Conservation (phyloP, 2,888 invertebrate species). For the Zygaena filipendulae region DNA sequence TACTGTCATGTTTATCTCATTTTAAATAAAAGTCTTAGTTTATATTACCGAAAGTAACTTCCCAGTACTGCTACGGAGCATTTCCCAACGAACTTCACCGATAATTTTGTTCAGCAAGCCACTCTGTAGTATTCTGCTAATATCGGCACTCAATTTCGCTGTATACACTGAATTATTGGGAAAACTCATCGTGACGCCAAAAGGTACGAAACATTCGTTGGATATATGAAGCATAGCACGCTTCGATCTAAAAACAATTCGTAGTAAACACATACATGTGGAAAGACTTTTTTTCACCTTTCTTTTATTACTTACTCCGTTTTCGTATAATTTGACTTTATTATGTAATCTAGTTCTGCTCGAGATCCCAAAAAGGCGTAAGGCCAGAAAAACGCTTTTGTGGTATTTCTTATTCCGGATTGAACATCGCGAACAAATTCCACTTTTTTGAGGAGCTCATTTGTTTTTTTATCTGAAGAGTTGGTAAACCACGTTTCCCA, state of each 20-base stretch:
- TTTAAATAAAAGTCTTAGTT: neutral
- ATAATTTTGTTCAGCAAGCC: constrained; percentile 75
- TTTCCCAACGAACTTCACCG: constrained; percentile 78
- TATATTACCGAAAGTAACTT: constrained; percentile 70
- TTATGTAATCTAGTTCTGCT: constrained; percentile 77
- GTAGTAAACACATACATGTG: no score
- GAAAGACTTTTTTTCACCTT: no score
- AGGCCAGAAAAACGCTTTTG: constrained; percentile 80
- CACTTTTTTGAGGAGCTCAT: constrained; percentile 71
- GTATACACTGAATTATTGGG: constrained; percentile 74
- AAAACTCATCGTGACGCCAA: constrained; percentile 73
- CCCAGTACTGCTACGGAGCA: constrained; percentile 72
- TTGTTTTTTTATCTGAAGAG: constrained; percentile 72
- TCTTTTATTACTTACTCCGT: constrained; percentile 39
- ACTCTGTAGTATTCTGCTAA: constrained; percentile 72
- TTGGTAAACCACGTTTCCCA: constrained; percentile 81
- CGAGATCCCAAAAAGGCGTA: constrained; percentile 81
- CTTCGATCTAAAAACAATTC: constrained; percentile 61
- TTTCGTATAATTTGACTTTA: constrained; percentile 77
- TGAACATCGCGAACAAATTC: constrained; percentile 74
- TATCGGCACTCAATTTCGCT: constrained; percentile 68
- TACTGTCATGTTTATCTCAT: neutral
- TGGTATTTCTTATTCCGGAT: constrained; percentile 78
- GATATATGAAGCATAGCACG: constrained; percentile 77
- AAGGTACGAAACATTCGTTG: constrained; percentile 79